Base-by-base conservation (phyloP, 2,113 vertebrate species). In the Zosterops pallidus region DNA sequence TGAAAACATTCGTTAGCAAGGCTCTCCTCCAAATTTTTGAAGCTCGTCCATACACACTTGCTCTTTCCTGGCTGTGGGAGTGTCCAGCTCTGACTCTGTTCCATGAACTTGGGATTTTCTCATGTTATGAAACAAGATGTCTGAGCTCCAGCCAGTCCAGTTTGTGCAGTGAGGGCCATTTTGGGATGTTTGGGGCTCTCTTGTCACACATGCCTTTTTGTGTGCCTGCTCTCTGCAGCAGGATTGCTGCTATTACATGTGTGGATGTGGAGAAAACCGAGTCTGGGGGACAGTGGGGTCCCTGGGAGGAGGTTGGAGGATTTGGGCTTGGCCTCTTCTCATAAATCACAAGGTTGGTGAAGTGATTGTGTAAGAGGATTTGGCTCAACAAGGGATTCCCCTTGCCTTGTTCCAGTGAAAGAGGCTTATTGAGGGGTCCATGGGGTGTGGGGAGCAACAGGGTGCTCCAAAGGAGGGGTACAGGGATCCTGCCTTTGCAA, bases 21-120 rank as follows among this genome's bases (percentile, higher is more conserved):
- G 55, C 79, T 95, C 11, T 94, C 65, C 92, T 90, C 80, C 1
- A 9, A 37, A 62, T 62, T 94, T 86, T 80, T 94, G 55, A 64
- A 85, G 72, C 42, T 88, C 1, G 0, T 87, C 83, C 1, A 2
- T 88, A 26, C 1, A 4, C n/a, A 13, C 47, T 95, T 4, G 1
- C 33, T 75, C 76, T 90, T 26, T 79, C 65, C 57, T 84, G 86
- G 62, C 76, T 42, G 21, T 3, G 19, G 90, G 69, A 83, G 49
- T 49, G 53, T 90, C 92, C 94, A 67, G 24, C 39, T 70, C 56
- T 2, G 15, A 56, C 69, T 91, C 72, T 79, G 75, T 81, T 56
- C 77, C 37, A 26, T 65, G 53, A 72, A 62, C 2, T 1, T 76
- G 91, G 80, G 56, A 79, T 94, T 93, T 96, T 85, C 86, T 86